These are phyloP conservation scores for Xylota segnis DNA, from an alignment of 2,888 invertebrate species.

Conservation along the genomic window DNA sequence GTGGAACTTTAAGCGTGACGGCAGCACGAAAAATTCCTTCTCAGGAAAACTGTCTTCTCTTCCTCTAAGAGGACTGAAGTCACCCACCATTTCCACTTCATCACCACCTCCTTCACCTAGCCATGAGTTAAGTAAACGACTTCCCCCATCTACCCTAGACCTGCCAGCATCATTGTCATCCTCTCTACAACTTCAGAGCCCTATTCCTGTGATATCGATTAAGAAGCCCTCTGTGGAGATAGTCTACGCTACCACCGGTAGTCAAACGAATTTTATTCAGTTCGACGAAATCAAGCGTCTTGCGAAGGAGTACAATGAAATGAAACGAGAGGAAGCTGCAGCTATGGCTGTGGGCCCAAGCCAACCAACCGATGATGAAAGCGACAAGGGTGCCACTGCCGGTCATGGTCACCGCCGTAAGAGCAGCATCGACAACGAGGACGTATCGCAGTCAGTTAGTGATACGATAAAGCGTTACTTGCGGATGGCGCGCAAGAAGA, in stretches of 20 bases:
- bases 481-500: conserved; percentile 94
- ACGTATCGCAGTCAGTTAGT: conserved; percentile 93
- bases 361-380: conserved; percentile 80
- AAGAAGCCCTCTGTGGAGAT: conserved; percentile 70
- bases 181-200: conserved; percentile 25
- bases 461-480: conserved; percentile 94
- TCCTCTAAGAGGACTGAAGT: conserved; percentile 32
- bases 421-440: conserved; percentile 93
- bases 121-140: conserved; percentile 59
- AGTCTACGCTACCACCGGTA: conserved; percentile 78
- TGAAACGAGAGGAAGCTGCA: conserved; percentile 77
- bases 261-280: conserved; percentile 82
- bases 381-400: conserved; percentile 78
- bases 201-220: conserved; percentile 59
- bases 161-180: conserved; percentile 49
- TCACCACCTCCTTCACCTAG: conserved; percentile 35
- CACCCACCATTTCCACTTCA: conserved; percentile 17
- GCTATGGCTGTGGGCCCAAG: conserved; percentile 68
- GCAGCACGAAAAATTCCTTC: conserved; percentile 47
- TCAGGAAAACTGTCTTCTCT: conserved; percentile 33
- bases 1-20: conserved; percentile 76
- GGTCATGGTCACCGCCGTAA: conserved; percentile 85
- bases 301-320: conserved; percentile 80
- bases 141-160: conserved; percentile 78
- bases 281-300: conserved; percentile 80